Conservation (phyloP, 2,888 invertebrate species). For the Cylindroiulus punctatus region DNA sequence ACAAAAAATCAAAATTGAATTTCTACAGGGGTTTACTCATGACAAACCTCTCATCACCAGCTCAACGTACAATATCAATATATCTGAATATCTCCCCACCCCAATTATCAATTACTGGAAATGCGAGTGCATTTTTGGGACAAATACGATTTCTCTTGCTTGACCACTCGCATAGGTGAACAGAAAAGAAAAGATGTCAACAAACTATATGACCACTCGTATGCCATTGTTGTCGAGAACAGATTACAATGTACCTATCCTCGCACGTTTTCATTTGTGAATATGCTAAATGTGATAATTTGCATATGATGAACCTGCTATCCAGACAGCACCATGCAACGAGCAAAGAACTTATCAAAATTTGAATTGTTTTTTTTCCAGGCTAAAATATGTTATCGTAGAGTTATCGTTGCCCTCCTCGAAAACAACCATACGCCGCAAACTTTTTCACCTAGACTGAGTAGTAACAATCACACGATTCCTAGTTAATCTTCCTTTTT, state of each 20-base stretch:
- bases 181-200: slow-evolving; percentile 11
- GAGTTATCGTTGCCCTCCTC: not conserved
- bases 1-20: not conserved
- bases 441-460: not conserved
- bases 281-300: slow-evolving; percentile 14
- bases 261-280: not conserved
- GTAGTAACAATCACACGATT: not conserved
- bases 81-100: no score
- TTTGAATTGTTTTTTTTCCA: slow-evolving; percentile 9
- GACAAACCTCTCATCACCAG: not conserved
- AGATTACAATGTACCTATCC: slow-evolving; percentile 2
- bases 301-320: not conserved
- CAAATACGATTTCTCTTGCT: no score
- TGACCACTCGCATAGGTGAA: not conserved
- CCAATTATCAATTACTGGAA: no score
- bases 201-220: slow-evolving; percentile 17
- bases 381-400: not conserved
- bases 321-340: not conserved
- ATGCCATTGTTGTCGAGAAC: not conserved
- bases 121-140: no score
- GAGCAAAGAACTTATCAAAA: slow-evolving; percentile 30
- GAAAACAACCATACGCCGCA: not conserved
- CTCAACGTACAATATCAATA: not conserved
- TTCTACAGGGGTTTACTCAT: not conserved
- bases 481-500: not conserved